A percentile compares a stretch with the other conserved stretches of the same genome.
Conservation (phyloP, 2,797 vertebrate genomes). For the Mormyrus proboscirostris region DNA sequence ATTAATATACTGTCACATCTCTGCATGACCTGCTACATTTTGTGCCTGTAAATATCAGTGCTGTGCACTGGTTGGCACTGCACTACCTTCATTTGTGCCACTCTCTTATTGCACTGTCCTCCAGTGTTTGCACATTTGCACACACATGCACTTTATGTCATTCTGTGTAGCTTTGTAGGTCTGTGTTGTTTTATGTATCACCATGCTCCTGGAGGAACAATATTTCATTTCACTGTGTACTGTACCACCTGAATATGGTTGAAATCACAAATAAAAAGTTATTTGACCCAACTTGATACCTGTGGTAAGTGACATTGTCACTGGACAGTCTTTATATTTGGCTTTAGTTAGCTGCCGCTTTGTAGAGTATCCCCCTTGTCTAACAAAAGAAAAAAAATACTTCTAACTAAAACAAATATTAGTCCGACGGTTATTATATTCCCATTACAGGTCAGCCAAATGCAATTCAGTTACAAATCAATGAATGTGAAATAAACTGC, state of each 20-base stretch:
- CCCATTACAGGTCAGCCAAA: neutral
- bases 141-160: neutral
- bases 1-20: neutral
- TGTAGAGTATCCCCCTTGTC: neutral
- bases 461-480: neutral
- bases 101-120: neutral
- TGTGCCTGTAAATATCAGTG: neutral
- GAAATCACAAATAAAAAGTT: too few relatives aligned
- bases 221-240: neutral
- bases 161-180: neutral
- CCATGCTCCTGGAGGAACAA: neutral
- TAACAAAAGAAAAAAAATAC: neutral
- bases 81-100: neutral
- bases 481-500: neutral
- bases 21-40: neutral
- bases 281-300: too few relatives aligned
- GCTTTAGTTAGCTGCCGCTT: neutral
- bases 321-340: neutral
- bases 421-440: neutral
- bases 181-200: neutral
- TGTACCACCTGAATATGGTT: neutral
- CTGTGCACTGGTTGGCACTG: neutral
- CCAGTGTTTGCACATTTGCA: neutral
- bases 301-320: neutral
- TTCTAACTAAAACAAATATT: neutral